Conservation (phyloP, 2,888 invertebrate genomes). For the Clunio marinus region DNA sequence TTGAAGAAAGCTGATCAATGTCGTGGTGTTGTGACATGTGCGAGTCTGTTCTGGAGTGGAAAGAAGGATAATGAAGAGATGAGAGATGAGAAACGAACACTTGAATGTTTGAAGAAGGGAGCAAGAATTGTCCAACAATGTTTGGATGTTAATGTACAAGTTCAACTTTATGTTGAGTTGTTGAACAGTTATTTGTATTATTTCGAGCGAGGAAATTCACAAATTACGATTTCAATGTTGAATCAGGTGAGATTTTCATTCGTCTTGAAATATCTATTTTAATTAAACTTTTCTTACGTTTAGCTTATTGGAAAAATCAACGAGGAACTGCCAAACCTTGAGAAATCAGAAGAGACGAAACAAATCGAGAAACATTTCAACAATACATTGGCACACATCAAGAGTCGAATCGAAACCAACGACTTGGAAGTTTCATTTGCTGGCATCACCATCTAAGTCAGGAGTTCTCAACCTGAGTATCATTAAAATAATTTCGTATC, state of each 20-base stretch:
- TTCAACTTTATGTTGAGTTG: slow-evolving; percentile 91
- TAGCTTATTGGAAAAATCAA: slow-evolving; percentile 89
- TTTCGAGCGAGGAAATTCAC: slow-evolving; percentile 77
- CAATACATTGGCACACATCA: slow-evolving; percentile 79
- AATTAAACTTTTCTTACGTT: slow-evolving; percentile 40
- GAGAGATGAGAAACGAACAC: slow-evolving; percentile 83
- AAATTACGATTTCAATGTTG: slow-evolving; percentile 56
- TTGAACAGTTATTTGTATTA: slow-evolving; percentile 91
- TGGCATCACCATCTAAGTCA: slow-evolving; percentile 48
- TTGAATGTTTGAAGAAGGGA: slow-evolving; percentile 94
- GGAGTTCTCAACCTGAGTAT: too few relatives aligned
- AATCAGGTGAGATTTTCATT: slow-evolving; percentile 52
- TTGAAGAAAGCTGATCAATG: slow-evolving; percentile 98
- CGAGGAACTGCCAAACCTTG: slow-evolving; percentile 89
- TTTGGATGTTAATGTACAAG: slow-evolving; percentile 95
- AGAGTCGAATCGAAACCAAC: slow-evolving; percentile 56
- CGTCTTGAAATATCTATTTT: too few relatives aligned
- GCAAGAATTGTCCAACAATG: slow-evolving; percentile 94
- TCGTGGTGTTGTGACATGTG: slow-evolving; percentile 86
- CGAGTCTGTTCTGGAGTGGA: slow-evolving; percentile 97
- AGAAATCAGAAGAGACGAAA: slow-evolving; percentile 92
- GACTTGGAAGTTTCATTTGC: slow-evolving; percentile 52
- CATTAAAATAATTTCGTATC: not conserved
- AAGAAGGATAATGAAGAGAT: slow-evolving; percentile 61
- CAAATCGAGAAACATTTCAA: slow-evolving; percentile 94